These are phyloP conservation scores for Brachionus koreanus DNA, from an alignment of 1,140 invertebrate genomes.

Conservation along the genomic window DNA sequence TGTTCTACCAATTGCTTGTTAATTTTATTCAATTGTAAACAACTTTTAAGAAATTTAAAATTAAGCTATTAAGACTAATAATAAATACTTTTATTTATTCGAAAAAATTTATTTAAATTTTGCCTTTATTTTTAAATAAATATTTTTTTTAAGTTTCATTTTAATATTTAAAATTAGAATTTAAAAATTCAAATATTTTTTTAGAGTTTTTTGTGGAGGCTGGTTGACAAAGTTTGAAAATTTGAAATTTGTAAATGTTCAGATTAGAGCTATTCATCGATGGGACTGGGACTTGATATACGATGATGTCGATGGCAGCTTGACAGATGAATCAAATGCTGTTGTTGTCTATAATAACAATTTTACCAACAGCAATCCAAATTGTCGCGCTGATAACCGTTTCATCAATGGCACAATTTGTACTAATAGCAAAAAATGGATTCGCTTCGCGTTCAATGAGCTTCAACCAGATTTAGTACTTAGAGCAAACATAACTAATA, in stretches of 20 bases:
- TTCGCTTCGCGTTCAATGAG: constrained; percentile 31
- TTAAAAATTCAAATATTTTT: too few species aligned
- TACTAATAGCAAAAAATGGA: neutral
- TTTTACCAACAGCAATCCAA: neutral
- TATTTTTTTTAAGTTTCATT: too few species aligned
- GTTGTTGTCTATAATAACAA: constrained; percentile 24
- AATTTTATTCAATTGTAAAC: too few species aligned
- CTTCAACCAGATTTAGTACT: neutral
- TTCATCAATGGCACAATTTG: neutral
- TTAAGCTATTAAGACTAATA: too few species aligned
- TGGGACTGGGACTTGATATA: constrained; percentile 30
- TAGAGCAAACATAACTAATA: neutral
- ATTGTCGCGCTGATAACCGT: neutral
- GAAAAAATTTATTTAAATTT: too few species aligned
- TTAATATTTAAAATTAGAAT: too few species aligned
- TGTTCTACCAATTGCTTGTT: too few species aligned
- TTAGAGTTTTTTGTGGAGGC: constrained; percentile 17
- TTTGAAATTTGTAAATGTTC: constrained; percentile 23
- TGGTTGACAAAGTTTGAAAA: constrained; percentile 8
- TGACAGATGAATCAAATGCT: neutral
- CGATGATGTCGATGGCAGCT: constrained; percentile 28
- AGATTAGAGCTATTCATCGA: neutral
- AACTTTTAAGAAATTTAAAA: too few species aligned
- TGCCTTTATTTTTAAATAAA: too few species aligned
- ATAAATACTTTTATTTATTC: too few species aligned